Evolutionary conservation across 2,113 vertebrate species (phyloP), one percentile per base, ranked within the genome.

Genomic region (Pterocles orientalis): DNA sequence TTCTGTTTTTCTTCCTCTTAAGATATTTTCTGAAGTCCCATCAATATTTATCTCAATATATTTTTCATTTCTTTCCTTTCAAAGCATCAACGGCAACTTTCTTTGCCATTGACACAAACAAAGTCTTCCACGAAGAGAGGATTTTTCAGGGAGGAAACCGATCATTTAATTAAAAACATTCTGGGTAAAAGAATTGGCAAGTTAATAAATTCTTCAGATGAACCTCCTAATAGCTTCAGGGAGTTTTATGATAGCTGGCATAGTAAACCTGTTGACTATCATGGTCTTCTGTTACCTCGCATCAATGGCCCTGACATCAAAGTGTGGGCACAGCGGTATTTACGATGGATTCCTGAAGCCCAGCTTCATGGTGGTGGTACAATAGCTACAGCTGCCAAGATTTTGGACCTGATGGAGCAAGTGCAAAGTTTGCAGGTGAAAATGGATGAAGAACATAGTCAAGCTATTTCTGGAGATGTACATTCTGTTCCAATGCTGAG

Each of bases 141-240:
- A 83, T 99, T 99, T 97, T 99, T 99, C 96, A 98, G 98, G 84
- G 98, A 99, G 54, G 99, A 99, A 97, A 98, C 98, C 1, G 99
- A 99, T 93, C 98, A 98, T 43, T 98, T 99, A 83, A 99, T 99
- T 96, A 99, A 99, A 98, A 99, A 98, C 68, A 97, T 99, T 50
- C 94, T 99, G 47, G 98, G 98, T 28, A 99, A 98, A 97, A 98
- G 98, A 88, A 98, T 99, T 88, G 98, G 98, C 90, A 99, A 98
- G 88, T 97, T 99, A 83, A 99, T 98, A 95, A 98, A 97, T 80
- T 98, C 98, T 26, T 98, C 98, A 1, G 98, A 99, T 33, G 98
- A 98, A 33, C 92, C 97, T 34, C 96, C 97, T 16, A 97, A 94
- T 53, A 97, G 86, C 92, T 97, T 97, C 13, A 96, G 96, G 19